Conservation (phyloP, 1,140 invertebrate genomes). For the Drosophila guanche region DNA sequence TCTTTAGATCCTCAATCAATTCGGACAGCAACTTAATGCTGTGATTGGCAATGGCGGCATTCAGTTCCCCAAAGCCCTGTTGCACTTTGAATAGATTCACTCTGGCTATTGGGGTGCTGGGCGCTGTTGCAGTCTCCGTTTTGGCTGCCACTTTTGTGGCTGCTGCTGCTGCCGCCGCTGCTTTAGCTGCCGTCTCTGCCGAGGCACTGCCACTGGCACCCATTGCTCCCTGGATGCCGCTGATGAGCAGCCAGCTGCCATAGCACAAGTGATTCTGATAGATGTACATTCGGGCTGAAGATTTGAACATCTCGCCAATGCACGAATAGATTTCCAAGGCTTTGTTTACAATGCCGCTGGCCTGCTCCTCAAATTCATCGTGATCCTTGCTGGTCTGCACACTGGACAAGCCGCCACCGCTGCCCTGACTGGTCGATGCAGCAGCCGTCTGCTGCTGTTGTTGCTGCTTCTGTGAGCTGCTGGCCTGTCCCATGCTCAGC, state of each 20-base stretch:
- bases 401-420: constrained; percentile 31
- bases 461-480: constrained; percentile 72
- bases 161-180: constrained; percentile 11
- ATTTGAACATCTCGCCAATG: constrained; percentile 91
- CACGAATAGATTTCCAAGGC: constrained; percentile 92
- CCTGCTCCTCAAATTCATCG: constrained; percentile 77
- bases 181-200: constrained; percentile 21
- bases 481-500: constrained; percentile 80
- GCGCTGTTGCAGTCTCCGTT: constrained; percentile 22
- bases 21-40: constrained; percentile 88
- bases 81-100: constrained; percentile 85
- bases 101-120: constrained; percentile 75
- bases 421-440: constrained; percentile 48
- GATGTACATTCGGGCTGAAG: constrained; percentile 92
- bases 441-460: constrained; percentile 29
- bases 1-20: constrained; percentile 88
- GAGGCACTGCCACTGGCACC: constrained; percentile 65
- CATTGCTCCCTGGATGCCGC: constrained; percentile 90
- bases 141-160: constrained; percentile 19
- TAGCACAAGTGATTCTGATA: constrained; percentile 95
- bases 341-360: constrained; percentile 85
- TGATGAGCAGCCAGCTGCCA: constrained; percentile 93
- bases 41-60: constrained; percentile 90
- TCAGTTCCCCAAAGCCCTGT: constrained; percentile 92
- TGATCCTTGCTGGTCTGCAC: constrained; percentile 54